These are phyloP conservation scores for Nephila pilipes DNA, from an alignment of 1,140 invertebrate genomes.

Conservation along the genomic window DNA sequence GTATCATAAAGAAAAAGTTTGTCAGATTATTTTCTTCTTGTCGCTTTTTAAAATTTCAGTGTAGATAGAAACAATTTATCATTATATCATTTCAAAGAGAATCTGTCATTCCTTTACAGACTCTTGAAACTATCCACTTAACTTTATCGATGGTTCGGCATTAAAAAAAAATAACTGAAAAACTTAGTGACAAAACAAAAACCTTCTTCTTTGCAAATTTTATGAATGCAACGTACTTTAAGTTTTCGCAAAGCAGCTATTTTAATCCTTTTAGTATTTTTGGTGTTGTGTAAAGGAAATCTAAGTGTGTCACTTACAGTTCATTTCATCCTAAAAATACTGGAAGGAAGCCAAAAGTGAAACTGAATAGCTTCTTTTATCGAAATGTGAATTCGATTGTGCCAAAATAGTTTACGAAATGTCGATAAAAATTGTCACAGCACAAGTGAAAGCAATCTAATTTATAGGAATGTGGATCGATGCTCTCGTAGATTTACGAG, in stretches of 20 bases:
- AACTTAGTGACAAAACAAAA: background rate
- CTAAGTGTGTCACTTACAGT: conserved; percentile 16
- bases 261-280: background rate
- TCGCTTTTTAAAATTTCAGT: background rate
- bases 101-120: background rate
- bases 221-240: conserved; percentile 1
- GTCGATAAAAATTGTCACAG: conserved; percentile 25
- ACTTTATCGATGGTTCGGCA: background rate
- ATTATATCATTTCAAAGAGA: background rate
- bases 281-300: conserved; percentile 4
- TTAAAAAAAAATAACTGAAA: background rate
- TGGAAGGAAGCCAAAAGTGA: background rate
- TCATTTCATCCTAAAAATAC: conserved; percentile 22
- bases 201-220: background rate
- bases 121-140: conserved; percentile 1
- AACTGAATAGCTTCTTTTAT: conserved; percentile 4
- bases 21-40: background rate
- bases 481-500: background rate
- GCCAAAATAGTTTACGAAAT: conserved; percentile 20
- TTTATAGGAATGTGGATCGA: background rate
- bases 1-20: no score
- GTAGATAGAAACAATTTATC: background rate
- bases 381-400: conserved; percentile 29
- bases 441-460: background rate
- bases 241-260: conserved; percentile 8